Percentiles rank a stretch among this genome's conserved stretches.
These are phyloP conservation scores for Leptodactylus fuscus DNA, from an alignment of 2,113 vertebrate genomes.

Conservation along the genomic window DNA sequence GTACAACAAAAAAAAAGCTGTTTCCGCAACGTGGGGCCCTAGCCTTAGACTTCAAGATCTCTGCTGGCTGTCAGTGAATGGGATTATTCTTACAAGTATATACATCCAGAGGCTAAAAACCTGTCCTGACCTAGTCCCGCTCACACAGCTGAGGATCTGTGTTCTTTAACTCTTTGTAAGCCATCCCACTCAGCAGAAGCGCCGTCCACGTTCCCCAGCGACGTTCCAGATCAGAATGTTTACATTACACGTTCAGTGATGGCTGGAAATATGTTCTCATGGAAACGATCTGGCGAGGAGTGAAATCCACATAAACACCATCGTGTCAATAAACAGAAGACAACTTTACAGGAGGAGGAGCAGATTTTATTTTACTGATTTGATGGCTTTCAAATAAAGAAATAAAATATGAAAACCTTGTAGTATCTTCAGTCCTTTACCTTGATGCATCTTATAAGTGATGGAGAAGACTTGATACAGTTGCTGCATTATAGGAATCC, in stretches of 20 bases:
- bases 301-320: not conserved
- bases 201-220: not conserved
- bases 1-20: too few relatives aligned
- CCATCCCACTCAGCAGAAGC: not conserved
- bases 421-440: not conserved
- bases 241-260: slow-evolving; percentile 20
- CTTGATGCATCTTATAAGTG: too few relatives aligned
- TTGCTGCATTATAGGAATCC: not conserved
- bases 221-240: slow-evolving; percentile 15
- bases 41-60: too few relatives aligned
- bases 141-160: not conserved
- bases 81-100: not conserved
- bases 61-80: not conserved
- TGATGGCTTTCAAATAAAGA: not conserved
- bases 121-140: not conserved
- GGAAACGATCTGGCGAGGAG: slow-evolving; percentile 8
- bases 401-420: not conserved
- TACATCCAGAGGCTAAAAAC: not conserved
- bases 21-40: too few relatives aligned
- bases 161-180: not conserved
- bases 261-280: slow-evolving; percentile 43
- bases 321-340: not conserved
- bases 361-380: not conserved
- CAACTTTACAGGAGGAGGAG: not conserved
- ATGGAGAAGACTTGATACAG: not conserved